A percentile compares a stretch with the other conserved stretches of the same genome.
phyloP scores from a whole-genome alignment of 1,140 invertebrate genomes.

The Scaptomyza hsui region DNA sequence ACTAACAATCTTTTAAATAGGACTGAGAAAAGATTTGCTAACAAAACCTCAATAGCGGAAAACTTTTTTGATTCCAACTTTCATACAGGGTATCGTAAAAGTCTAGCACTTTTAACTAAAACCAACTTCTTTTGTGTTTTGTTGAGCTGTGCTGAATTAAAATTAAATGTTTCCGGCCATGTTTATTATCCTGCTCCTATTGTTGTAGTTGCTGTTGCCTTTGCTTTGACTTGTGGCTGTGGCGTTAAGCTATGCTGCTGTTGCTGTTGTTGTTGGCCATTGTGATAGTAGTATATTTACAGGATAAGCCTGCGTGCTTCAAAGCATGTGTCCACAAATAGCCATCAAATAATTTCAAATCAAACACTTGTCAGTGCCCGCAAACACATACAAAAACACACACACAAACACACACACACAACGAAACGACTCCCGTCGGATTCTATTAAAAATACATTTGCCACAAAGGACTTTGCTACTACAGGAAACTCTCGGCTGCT shows the following conservation, averaged over 20 bases:
- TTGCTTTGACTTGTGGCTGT: neutral
- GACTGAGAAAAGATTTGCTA: no score
- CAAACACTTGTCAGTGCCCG: constrained; percentile 51
- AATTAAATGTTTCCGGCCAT: neutral
- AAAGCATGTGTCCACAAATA: constrained; percentile 11
- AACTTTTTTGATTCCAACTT: no score
- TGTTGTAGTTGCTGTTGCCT: neutral
- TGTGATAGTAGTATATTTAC: constrained; percentile 2
- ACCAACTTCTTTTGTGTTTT: neutral
- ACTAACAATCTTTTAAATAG: no score
- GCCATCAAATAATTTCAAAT: constrained; percentile 70
- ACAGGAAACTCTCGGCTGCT: neutral
- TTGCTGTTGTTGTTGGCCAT: neutral
- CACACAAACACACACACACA: no score
- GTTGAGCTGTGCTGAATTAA: neutral
- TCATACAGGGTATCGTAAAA: neutral
- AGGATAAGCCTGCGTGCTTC: constrained; percentile 5
- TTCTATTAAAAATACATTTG: constrained; percentile 72
- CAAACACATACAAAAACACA: neutral
- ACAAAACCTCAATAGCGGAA: no score
- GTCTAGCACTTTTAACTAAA: neutral
- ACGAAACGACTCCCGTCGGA: constrained; percentile 12
- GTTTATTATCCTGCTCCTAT: constrained; percentile 1
- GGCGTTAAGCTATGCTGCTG: neutral
- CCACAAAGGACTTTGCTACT: constrained; percentile 8